Base-by-base conservation (phyloP, 2,113 vertebrate species). In the Urocitellus parryii region DNA sequence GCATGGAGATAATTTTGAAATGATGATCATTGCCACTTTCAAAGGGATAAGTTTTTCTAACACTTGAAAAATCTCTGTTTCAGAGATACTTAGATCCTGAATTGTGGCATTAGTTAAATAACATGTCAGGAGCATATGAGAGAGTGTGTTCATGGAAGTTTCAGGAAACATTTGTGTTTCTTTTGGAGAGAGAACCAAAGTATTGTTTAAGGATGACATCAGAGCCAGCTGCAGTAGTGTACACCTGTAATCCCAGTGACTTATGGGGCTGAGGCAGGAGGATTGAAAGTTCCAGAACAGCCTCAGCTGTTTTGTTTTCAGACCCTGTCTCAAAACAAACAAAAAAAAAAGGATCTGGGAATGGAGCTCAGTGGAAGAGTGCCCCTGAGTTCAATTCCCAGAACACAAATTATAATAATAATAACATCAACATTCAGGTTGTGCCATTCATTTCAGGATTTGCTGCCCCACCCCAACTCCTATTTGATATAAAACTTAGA, bases 1-100 rank as follows among this genome's bases (percentile, higher is more conserved):
- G n/a, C n/a, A n/a, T n/a, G n/a, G n/a, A 84, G 74, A 92, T 95
- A 94, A 95, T 82, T 80, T 93, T 51, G 48, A 95, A 95, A 89
- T 39, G 17, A 65, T 13, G 34, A 25, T 72, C 68, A 72, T 87
- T 88, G 73, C 56, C 76, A 90, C 70, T 90, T 91, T 94, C 67
- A 74, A 42, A 95, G 53, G 51, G 51, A 27, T 83, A 77, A 73
- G 6, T 72, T 95, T 70, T 84, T 81, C 42, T 94, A 85, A 74
- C 81, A 78, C 67, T 89, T 94, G 83, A n/a, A 61, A 95, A 91
- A 87, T 87, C 63, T 73, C 56, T 58, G 70, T 72, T 94, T 81
- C 8, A 76, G 29, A 76, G 11, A 65, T 78, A 74, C 34, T 74
- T 92, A 86, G 24, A 24, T 81, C 2, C 73, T 68, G 81, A 93